These are phyloP conservation scores for Drosophila teissieri DNA, from an alignment of 1,140 invertebrate species.

Conservation along the genomic window DNA sequence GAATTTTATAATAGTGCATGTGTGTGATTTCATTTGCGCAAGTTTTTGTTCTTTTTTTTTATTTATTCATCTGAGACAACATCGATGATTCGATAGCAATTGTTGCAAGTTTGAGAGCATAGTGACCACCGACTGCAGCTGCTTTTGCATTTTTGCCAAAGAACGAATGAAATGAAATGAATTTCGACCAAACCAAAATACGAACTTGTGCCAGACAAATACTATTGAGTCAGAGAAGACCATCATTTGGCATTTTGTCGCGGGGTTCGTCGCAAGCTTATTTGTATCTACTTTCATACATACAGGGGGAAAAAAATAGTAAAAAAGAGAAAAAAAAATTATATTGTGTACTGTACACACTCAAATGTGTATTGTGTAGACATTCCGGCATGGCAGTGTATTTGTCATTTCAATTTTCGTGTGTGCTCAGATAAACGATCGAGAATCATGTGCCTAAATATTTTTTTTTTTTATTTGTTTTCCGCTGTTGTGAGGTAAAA, in stretches of 20 bases:
- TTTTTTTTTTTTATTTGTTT: constrained; percentile 7
- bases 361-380: constrained; percentile 7
- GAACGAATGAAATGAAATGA: constrained; percentile 1
- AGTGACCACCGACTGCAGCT: constrained; percentile 18
- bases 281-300: constrained; percentile 28
- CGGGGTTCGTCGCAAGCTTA: constrained; percentile 18
- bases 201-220: constrained; percentile 4
- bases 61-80: not conserved
- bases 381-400: constrained; percentile 34
- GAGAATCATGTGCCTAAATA: constrained; percentile 64
- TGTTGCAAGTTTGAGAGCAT: constrained; percentile 14
- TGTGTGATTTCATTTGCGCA: constrained; percentile 3
- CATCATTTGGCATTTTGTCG: constrained; percentile 35
- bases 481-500: constrained; percentile 22
- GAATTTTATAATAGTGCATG: constrained; percentile 7
- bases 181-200: constrained; percentile 3
- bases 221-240: not conserved
- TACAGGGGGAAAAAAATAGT: constrained; percentile 1
- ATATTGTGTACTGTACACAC: constrained; percentile 13
- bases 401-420: constrained; percentile 68
- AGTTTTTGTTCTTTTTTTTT: not conserved
- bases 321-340: not conserved
- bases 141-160: constrained; percentile 27
- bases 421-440: constrained; percentile 59
- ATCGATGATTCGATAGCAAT: constrained; percentile 17